These are phyloP conservation scores for Callyntrura guangdongensis DNA, from an alignment of 2,888 invertebrate genomes.

Conservation along the genomic window DNA sequence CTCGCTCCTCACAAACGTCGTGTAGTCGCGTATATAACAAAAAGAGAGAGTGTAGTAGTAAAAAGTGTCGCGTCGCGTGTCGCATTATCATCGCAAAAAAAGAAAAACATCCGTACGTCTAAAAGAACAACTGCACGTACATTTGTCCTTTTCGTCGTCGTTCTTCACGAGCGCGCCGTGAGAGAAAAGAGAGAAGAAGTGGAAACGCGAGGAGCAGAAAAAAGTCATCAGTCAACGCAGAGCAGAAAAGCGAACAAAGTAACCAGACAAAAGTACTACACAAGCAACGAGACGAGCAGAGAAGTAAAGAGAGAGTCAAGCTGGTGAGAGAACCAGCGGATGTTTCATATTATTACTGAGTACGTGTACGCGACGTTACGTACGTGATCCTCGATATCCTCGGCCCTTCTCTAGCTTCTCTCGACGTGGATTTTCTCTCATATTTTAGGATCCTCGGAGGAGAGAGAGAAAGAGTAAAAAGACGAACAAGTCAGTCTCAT, in stretches of 20 bases:
- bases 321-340: neutral
- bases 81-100: neutral
- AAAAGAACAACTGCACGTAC: neutral
- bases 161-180: too few species aligned
- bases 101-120: neutral
- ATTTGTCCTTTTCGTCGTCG: too few species aligned
- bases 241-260: neutral
- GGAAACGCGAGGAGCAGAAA: neutral
- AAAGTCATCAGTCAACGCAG: constrained; percentile 20
- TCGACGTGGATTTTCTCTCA: neutral
- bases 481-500: too few species aligned
- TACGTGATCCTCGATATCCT: too few species aligned
- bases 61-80: neutral
- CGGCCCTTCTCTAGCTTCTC: too few species aligned
- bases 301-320: neutral
- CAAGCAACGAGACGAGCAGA: neutral
- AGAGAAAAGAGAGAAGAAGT: too few species aligned
- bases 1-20: neutral
- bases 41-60: neutral
- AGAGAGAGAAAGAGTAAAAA: too few species aligned
- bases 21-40: neutral
- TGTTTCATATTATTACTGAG: neutral
- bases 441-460: neutral
- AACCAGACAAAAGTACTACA: neutral
- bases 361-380: neutral